Percentiles rank a stretch among this genome's conserved stretches.
Conservation (phyloP, 2,888 invertebrate species). For the Conus canariensis region DNA sequence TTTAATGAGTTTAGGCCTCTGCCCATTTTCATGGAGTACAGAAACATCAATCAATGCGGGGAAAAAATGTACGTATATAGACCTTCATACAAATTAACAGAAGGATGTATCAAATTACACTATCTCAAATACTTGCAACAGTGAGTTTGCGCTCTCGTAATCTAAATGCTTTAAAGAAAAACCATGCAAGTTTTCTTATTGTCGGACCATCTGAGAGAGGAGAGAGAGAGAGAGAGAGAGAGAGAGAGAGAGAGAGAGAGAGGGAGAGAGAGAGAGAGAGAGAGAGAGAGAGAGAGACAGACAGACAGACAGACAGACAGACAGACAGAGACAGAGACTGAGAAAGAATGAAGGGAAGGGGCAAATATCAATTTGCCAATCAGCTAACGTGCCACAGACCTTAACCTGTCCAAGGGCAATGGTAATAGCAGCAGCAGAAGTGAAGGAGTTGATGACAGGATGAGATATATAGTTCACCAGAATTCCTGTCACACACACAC, state of each 20-base stretch:
- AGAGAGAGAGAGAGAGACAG: conserved; percentile 11
- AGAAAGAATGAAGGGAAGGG: neutral
- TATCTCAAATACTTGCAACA: no score
- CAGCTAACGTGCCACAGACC: conserved; percentile 53
- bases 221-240: conserved; percentile 3
- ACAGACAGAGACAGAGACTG: neutral
- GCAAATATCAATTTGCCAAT: neutral
- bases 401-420: conserved; percentile 77
- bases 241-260: conserved; percentile 5
- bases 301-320: conserved; percentile 6
- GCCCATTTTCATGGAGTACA: no score
- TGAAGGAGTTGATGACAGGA: conserved; percentile 78
- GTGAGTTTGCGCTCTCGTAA: no score
- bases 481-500: conserved; percentile 70
- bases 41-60: no score
- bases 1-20: no score
- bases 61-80: no score
- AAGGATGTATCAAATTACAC: no score
- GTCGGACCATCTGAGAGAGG: no score
- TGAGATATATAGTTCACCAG: conserved; percentile 78
- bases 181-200: no score
- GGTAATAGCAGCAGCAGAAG: conserved; percentile 78
- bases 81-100: no score
- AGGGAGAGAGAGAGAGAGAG: neutral
- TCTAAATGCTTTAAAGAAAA: no score